A percentile compares a stretch with the other conserved stretches of the same genome.
Conservation (phyloP, 2,113 vertebrate species). For the Marcusenius ussheri region DNA sequence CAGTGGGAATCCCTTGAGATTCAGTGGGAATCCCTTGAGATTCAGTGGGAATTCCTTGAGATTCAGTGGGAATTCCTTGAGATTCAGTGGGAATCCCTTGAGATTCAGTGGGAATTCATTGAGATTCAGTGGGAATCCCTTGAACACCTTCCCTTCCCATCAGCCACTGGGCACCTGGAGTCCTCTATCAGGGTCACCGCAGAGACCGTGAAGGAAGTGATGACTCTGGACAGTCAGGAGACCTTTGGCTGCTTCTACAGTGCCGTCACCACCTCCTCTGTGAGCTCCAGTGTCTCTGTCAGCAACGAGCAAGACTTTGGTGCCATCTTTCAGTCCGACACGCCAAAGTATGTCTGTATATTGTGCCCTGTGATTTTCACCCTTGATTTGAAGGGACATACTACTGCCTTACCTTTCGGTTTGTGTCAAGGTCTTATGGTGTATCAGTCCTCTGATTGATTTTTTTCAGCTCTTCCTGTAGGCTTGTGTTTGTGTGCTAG, state of each 20-base stretch:
- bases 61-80: too few relatives aligned
- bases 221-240: conserved; percentile 29
- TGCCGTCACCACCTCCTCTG: neutral
- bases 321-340: conserved; percentile 56
- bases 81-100: neutral
- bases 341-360: conserved; percentile 37
- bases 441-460: neutral
- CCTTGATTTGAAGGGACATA: neutral
- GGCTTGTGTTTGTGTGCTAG: neutral
- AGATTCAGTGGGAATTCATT: too few relatives aligned
- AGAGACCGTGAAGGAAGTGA: conserved; percentile 38
- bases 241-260: conserved; percentile 26
- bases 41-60: neutral
- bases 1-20: neutral
- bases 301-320: conserved; percentile 53
- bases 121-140: neutral
- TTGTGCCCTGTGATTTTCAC: neutral
- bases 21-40: neutral
- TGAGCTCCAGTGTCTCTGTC: conserved; percentile 22
- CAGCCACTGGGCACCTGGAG: conserved; percentile 5
- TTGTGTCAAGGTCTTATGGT: neutral
- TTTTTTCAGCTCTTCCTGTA: neutral
- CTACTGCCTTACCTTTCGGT: neutral
- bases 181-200: conserved; percentile 19
- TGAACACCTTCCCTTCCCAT: neutral